A percentile compares a stretch with the other conserved stretches of the same genome.
Evolutionary conservation across 2,113 vertebrate genomes (phyloP).

Genomic region (Poeciliopsis occidentalis): DNA sequence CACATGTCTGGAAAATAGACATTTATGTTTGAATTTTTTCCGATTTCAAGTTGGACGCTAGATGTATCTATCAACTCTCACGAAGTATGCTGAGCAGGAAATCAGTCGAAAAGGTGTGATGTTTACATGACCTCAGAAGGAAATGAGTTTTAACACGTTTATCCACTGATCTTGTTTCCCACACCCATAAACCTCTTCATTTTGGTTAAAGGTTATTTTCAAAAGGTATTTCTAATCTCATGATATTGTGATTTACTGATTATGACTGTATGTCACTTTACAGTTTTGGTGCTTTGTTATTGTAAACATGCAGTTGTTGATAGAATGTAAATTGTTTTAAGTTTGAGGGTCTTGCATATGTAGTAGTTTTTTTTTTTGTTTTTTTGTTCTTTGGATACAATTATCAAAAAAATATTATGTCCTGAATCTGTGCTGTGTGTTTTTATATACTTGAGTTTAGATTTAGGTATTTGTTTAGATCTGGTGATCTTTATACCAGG

Average conservation of each 20-base stretch:
- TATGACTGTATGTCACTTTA: background rate
- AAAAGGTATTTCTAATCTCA: background rate
- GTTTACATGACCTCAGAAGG: background rate
- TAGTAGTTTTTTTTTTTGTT: background rate
- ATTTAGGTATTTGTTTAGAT: too few relatives aligned
- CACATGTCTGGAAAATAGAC: too few relatives aligned
- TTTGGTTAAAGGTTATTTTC: background rate
- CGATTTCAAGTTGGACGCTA: too few relatives aligned
- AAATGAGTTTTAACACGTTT: background rate
- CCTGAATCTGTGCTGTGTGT: too few relatives aligned
- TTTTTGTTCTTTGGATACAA: too few relatives aligned
- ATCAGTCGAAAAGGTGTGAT: constrained; percentile 20
- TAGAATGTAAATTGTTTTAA: background rate
- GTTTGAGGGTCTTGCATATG: background rate
- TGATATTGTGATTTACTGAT: background rate
- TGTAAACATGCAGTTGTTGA: background rate
- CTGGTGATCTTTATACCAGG: too few relatives aligned
- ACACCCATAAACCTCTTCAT: too few relatives aligned
- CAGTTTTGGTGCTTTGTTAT: background rate
- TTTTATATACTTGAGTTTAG: background rate
- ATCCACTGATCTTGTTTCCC: background rate
- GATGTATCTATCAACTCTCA: background rate
- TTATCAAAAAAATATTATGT: background rate
- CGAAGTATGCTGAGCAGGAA: constrained; percentile 12
- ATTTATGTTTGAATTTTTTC: background rate